Conservation (phyloP, 2,888 invertebrate genomes). For the Noctua fimbriata region DNA sequence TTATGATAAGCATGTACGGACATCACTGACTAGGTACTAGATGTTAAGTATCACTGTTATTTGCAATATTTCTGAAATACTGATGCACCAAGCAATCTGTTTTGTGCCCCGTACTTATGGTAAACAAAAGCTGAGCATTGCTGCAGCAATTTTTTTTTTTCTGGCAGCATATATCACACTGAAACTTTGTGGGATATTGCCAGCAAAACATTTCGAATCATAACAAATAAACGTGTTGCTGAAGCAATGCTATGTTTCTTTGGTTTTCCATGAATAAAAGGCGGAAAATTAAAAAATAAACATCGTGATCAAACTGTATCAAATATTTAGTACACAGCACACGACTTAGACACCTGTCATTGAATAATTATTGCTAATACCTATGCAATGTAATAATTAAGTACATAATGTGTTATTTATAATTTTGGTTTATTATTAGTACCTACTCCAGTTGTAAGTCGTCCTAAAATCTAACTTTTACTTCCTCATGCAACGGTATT, state of each 20-base stretch:
- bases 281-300: neutral
- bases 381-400: slow-evolving; percentile 7
- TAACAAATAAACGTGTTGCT: neutral
- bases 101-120: neutral
- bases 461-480: slow-evolving; percentile 9
- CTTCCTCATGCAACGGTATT: neutral
- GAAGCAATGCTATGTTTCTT: slow-evolving; percentile 6
- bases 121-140: neutral
- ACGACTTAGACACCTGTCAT: slow-evolving; percentile 6
- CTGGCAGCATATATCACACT: neutral
- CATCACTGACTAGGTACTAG: slow-evolving; percentile 33
- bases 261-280: neutral
- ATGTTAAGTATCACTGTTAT: slow-evolving; percentile 31
- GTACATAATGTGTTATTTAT: slow-evolving; percentile 5
- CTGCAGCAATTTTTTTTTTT: slow-evolving; percentile 3
- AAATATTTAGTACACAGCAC: slow-evolving; percentile 14
- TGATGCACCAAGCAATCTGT: neutral
- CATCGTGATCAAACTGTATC: slow-evolving; percentile 12
- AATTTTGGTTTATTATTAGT: slow-evolving; percentile 8
- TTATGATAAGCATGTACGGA: slow-evolving; percentile 22
- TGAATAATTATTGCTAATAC: slow-evolving; percentile 18
- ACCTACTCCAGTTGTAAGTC: slow-evolving; percentile 16
- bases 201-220: neutral
- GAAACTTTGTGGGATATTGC: neutral
- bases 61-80: slow-evolving; percentile 11